A percentile compares a stretch with the other conserved stretches of the same genome.
Evolutionary conservation across 2,113 vertebrate genomes (phyloP).

Genomic region (Atlantisia rogersi): DNA sequence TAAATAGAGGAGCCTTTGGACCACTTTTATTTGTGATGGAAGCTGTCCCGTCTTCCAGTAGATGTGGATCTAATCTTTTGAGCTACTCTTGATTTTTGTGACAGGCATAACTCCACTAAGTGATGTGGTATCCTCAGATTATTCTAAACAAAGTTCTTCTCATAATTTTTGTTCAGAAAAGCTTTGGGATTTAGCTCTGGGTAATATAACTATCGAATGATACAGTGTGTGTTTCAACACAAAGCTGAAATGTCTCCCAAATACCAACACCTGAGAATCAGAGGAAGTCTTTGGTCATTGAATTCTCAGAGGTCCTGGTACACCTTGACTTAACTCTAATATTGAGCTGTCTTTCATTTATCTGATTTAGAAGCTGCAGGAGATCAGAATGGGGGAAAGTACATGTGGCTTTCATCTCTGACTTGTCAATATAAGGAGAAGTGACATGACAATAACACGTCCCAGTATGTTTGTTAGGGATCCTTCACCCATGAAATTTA

Average conservation of each 20-base stretch:
- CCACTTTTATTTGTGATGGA: neutral
- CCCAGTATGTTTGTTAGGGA: neutral
- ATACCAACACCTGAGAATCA: neutral
- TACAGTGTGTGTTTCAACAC: neutral
- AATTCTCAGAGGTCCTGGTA: neutral
- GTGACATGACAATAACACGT: neutral
- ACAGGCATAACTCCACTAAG: neutral
- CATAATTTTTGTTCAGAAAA: neutral
- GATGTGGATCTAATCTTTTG: rapidly evolving
- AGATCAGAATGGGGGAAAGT: neutral
- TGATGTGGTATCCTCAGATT: neutral
- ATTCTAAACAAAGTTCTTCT: neutral
- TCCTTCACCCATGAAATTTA: neutral
- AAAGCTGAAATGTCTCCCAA: neutral
- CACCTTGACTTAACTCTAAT: neutral
- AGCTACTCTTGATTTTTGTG: neutral
- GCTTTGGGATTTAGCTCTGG: neutral
- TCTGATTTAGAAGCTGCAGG: neutral
- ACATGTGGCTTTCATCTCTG: neutral
- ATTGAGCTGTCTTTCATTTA: neutral
- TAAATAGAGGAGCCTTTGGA: neutral
- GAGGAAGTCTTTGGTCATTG: neutral
- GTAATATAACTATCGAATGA: rapidly evolving
- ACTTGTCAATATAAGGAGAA: neutral
- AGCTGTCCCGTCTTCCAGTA: neutral